Conservation (phyloP, 2,888 invertebrate genomes). For the Drosophila vallismaia region DNA sequence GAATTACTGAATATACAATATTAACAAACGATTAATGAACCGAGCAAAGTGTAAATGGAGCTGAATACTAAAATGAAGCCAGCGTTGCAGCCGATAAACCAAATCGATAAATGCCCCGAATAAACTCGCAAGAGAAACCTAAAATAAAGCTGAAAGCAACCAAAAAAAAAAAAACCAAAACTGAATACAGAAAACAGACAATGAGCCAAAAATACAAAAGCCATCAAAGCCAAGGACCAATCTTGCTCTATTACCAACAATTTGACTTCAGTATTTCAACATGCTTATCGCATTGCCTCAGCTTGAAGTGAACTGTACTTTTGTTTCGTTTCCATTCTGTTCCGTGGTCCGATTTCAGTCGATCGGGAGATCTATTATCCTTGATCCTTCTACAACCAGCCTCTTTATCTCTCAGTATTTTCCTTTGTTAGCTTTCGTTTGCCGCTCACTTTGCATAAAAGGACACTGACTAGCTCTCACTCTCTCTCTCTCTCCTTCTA, state of each 20-base stretch:
- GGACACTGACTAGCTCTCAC: constrained; percentile 20
- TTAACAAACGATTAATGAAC: constrained; percentile 31
- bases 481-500: constrained; percentile 4
- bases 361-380: not conserved
- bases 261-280: not conserved
- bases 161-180: constrained; percentile 6
- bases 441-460: constrained; percentile 34
- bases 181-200: not conserved
- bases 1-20: not conserved
- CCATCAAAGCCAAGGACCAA: constrained; percentile 16
- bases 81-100: constrained; percentile 26
- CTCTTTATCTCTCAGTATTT: constrained; percentile 8
- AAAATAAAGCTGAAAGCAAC: constrained; percentile 26
- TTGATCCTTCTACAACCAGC: not conserved
- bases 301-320: constrained; percentile 20
- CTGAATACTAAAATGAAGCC: constrained; percentile 24
- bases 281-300: constrained; percentile 9
- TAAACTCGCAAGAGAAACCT: constrained; percentile 35
- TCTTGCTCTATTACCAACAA: not conserved
- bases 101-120: constrained; percentile 37
- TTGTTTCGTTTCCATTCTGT: constrained; percentile 25
- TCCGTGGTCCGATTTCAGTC: constrained; percentile 29
- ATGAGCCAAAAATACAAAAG: constrained; percentile 8
- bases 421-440: constrained; percentile 32
- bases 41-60: constrained; percentile 24